phyloP scores from a whole-genome alignment of 2,113 vertebrate species.

The Serilophus lunatus region DNA sequence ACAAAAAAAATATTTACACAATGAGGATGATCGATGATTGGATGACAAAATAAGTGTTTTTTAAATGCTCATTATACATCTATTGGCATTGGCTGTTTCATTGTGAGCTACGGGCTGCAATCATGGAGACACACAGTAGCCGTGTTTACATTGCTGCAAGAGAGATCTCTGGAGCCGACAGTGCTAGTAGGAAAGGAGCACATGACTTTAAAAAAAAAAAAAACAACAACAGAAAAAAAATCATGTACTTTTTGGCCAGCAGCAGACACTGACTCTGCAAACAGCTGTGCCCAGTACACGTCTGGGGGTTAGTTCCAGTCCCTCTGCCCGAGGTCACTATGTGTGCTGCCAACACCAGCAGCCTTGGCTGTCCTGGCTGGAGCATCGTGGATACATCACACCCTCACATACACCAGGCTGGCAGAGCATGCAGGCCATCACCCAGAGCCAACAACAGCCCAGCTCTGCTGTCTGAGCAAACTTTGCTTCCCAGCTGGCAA shows the following conservation, averaged over 20 bases:
- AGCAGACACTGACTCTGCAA: background rate
- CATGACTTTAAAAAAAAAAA: background rate
- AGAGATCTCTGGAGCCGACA: background rate
- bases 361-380: background rate
- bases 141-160: background rate
- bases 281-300: background rate
- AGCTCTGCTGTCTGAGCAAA: background rate
- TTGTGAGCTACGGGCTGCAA: background rate
- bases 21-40: background rate
- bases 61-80: slow-evolving; percentile 15
- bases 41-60: slow-evolving; percentile 26
- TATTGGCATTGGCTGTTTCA: background rate
- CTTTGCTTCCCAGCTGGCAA: background rate
- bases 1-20: slow-evolving; percentile 45
- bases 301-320: background rate
- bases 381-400: rapidly evolving
- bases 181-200: background rate
- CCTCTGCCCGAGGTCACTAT: background rate
- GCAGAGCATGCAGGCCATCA: background rate
- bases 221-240: background rate
- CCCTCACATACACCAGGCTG: background rate
- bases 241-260: background rate
- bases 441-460: background rate
- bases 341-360: background rate
- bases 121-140: background rate